phyloP scores from a whole-genome alignment of 2,113 vertebrate species.

The Corythoichthys intestinalis region DNA sequence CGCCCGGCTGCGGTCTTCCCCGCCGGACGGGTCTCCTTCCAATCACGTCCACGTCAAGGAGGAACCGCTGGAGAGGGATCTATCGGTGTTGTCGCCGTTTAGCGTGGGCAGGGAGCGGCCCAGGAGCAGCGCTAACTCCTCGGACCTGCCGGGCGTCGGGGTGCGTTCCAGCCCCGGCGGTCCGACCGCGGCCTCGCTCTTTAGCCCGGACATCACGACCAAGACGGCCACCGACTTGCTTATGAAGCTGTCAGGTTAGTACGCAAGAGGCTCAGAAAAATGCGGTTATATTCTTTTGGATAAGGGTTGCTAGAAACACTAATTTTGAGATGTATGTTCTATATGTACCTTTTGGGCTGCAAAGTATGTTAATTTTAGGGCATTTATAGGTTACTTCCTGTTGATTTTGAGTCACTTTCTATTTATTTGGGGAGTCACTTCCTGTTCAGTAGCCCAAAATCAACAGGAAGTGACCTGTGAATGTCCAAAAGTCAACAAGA shows the following conservation, averaged over 20 bases:
- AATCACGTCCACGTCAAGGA: constrained; percentile 88
- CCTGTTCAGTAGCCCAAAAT: no score
- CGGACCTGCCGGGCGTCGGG: constrained; percentile 80
- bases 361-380: no score
- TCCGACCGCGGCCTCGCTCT: constrained; percentile 82
- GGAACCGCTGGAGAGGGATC: constrained; percentile 88
- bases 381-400: no score
- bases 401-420: no score
- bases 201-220: constrained; percentile 95
- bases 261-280: not conserved
- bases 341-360: no score
- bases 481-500: no score
- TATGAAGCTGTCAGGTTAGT: constrained; percentile 95
- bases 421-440: no score
- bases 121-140: constrained; percentile 80
- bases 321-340: no score
- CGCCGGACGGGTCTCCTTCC: constrained; percentile 74
- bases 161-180: constrained; percentile 60
- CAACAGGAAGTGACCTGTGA: no score
- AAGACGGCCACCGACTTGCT: constrained; percentile 98
- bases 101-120: constrained; percentile 81
- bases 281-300: no score
- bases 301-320: no score
- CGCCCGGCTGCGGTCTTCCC: constrained; percentile 54
- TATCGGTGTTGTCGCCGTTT: constrained; percentile 80